Evolutionary conservation across 2,797 vertebrate species (phyloP).

Genomic region (Poliocrania exsul): DNA sequence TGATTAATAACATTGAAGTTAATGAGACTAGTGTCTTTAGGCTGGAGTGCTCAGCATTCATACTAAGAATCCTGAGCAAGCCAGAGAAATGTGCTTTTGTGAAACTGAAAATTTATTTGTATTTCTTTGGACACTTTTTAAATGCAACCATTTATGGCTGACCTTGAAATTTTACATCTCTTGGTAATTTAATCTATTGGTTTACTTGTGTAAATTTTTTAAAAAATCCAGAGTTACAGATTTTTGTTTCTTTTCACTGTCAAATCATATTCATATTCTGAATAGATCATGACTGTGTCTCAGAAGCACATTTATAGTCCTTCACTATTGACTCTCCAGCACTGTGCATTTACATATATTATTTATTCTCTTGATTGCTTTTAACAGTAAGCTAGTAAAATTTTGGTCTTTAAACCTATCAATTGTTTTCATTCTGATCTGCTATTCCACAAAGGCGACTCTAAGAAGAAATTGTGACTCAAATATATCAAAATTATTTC

Average conservation of each 20-base stretch:
- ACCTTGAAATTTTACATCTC: not conserved
- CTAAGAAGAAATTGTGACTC: not conserved
- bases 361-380: not conserved
- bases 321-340: not conserved
- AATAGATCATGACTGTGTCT: not conserved
- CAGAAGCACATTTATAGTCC: not conserved
- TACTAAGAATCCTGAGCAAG: not conserved
- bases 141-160: not conserved
- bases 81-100: not conserved
- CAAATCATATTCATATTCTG: not conserved
- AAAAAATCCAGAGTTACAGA: not conserved
- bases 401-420: not conserved
- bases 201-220: not conserved
- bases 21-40: not conserved
- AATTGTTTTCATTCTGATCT: not conserved
- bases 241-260: not conserved
- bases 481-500: not conserved
- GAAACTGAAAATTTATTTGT: not conserved
- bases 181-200: not conserved
- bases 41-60: not conserved
- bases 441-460: not conserved
- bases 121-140: not conserved
- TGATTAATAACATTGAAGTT: not conserved
- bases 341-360: fast-evolving
- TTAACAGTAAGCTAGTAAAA: not conserved